Evolutionary conservation across 1,140 invertebrate genomes (phyloP), one percentile per base, ranked within the genome.

Genomic region (Mizuhopecten yessoensis): DNA sequence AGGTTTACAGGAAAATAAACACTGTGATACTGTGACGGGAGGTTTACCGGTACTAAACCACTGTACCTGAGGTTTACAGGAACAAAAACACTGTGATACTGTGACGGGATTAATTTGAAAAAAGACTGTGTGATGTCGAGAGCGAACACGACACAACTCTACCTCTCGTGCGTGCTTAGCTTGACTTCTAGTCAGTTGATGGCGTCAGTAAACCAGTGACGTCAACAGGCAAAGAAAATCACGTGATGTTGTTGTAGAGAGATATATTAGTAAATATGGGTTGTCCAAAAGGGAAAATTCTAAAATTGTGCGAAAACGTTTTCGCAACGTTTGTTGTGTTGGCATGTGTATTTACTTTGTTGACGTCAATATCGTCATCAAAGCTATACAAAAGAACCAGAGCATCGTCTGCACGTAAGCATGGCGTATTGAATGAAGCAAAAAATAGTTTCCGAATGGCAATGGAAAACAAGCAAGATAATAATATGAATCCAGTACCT

Each of bases 311-410:
- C 11, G 57, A 75, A 75, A 75, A n/a, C n/a, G 57, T 75, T n/a
- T 75, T 75, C n/a, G 57, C 57, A 3, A 75, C 57, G n/a, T 75
- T 75, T 11, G 57, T 75, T 75, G n/a, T 75, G 0, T 75, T 75
- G n/a, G 57, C 57, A 75, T 75, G 57, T 75, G 5, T 75, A 23
- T 75, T 75, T 75, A 75, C 57, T n/a, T 75, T 75, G 57, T 29
- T 75, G 57, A 75, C 57, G n/a, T 75, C 57, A 75, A 3, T 75
- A n/a, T 75, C 57, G 57, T 75, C 57, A 29, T 75, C 57, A 29
- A 75, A 75, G 17, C 23, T 75, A 3, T 75, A 75, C 57, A 75
- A 75, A 75, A n/a, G 11, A n/a, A 29, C 29, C 1, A 75, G 17
- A 75, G 1, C 57, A 17, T 29, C 57, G 3, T 29, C 57, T 29